Conservation (phyloP, 2,797 vertebrate species). For the Cygnus olor region DNA sequence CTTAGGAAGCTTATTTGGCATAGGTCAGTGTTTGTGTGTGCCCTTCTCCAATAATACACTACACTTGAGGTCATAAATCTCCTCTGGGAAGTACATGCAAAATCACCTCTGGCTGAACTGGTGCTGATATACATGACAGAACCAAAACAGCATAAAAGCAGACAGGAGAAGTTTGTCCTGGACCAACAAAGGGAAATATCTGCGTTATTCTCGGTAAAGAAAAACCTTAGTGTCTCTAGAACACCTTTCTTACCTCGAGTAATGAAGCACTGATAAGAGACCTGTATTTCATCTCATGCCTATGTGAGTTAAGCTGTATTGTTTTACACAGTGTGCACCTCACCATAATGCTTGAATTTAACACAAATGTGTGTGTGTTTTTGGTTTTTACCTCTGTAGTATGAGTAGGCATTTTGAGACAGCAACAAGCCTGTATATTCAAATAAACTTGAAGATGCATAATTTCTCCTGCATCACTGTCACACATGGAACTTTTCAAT, state of each 20-base stretch:
- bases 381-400: background rate
- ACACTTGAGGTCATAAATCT: background rate
- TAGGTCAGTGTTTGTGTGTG: background rate
- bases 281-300: background rate
- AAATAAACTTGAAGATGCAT: background rate
- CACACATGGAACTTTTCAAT: background rate
- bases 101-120: background rate
- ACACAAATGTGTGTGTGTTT: background rate
- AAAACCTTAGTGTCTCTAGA: background rate
- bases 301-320: background rate
- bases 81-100: rapidly evolving
- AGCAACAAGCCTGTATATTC: background rate
- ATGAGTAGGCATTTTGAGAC: background rate
- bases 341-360: background rate
- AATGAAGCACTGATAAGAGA: background rate
- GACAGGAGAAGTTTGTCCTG: background rate
- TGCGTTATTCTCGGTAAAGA: background rate
- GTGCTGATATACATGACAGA: background rate
- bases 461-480: background rate
- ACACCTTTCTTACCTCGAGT: background rate
- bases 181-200: background rate
- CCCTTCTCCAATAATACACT: background rate
- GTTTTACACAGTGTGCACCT: background rate
- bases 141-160: background rate
- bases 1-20: background rate